These are phyloP conservation scores for Sesia bembeciformis DNA, from an alignment of 2,888 invertebrate genomes.

Conservation along the genomic window DNA sequence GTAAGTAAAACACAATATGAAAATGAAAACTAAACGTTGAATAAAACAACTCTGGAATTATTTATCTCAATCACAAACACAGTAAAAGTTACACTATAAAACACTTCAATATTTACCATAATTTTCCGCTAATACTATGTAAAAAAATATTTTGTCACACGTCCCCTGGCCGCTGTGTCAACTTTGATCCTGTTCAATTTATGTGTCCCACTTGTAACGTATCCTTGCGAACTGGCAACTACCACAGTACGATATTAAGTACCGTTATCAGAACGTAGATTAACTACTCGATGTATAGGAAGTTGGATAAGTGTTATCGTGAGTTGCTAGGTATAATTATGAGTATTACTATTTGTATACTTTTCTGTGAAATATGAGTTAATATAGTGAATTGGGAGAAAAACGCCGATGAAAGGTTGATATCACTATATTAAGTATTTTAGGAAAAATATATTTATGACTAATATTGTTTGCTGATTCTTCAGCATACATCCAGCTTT, in stretches of 20 bases:
- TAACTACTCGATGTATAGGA: slow-evolving; percentile 3
- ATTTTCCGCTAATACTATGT: slow-evolving; percentile 15
- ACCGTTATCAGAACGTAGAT: slow-evolving; percentile 9
- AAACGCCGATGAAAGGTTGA: no score
- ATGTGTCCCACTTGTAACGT: slow-evolving; percentile 27
- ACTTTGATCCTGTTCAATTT: slow-evolving; percentile 41
- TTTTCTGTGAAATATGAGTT: no score
- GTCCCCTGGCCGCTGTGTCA: slow-evolving; percentile 18
- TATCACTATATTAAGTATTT: no score
- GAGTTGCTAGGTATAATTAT: no score
- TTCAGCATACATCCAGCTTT: no score
- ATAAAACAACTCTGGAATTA: neutral
- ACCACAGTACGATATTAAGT: slow-evolving; percentile 24
- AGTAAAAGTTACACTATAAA: neutral
- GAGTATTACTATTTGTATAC: no score
- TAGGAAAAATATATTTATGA: no score
- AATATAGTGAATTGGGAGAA: no score
- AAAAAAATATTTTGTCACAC: slow-evolving; percentile 16
- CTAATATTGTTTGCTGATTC: no score
- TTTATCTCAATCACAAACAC: neutral
- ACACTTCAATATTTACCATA: slow-evolving; percentile 39
- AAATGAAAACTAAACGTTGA: no score
- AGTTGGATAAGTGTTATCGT: slow-evolving; percentile 2
- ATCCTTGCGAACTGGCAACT: slow-evolving; percentile 34
- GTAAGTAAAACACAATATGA: no score